Conservation (phyloP, 2,797 vertebrate genomes). For the Hydrophis major region DNA sequence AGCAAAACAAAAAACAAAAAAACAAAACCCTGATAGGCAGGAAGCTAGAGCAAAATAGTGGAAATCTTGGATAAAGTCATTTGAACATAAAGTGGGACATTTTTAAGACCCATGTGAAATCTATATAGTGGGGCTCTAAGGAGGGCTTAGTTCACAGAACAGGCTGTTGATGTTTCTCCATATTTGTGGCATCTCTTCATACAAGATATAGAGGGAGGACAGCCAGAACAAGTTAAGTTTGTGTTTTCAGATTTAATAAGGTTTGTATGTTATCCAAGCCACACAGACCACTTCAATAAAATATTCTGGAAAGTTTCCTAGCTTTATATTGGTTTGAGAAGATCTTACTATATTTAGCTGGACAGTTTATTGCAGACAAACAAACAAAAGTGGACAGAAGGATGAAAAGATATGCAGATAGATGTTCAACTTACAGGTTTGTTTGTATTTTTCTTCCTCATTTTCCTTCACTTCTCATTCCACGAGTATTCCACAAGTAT, state of each 20-base stretch:
- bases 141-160: not conserved
- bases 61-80: not conserved
- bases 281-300: not conserved
- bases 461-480: not conserved
- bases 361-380: not conserved
- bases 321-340: not conserved
- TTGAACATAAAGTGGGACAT: not conserved
- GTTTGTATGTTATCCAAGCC: not conserved
- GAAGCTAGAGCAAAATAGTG: not conserved
- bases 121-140: not conserved
- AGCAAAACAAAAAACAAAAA: not conserved
- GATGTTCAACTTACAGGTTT: not conserved
- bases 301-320: not conserved
- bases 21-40: not conserved
- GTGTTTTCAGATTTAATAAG: not conserved
- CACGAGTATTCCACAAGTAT: not conserved
- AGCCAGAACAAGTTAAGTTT: not conserved
- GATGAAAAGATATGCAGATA: not conserved
- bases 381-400: not conserved
- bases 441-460: too few relatives aligned
- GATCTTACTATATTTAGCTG: not conserved
- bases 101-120: not conserved
- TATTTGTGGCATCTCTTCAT: not conserved
- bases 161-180: not conserved
- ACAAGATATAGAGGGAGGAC: not conserved